Conservation (phyloP, 2,113 vertebrate genomes). For the Symphodus melops region DNA sequence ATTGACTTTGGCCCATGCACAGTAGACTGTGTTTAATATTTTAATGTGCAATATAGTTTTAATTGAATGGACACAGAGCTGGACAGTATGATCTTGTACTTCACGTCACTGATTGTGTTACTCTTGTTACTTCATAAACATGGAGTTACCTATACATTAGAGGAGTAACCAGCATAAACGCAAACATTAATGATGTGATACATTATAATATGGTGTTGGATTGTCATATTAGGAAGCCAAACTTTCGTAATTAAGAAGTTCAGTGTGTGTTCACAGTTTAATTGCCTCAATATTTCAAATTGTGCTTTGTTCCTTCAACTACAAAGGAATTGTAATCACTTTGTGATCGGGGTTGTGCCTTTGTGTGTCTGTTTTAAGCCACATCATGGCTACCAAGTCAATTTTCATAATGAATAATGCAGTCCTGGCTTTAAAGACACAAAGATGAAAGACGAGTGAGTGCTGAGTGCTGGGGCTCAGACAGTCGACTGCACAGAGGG, state of each 20-base stretch:
- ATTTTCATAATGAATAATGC: slow-evolving; percentile 60
- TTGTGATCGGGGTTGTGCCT: neutral
- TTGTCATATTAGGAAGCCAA: no score
- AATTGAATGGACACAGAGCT: no score
- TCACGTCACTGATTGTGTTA: no score
- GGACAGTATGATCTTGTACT: no score
- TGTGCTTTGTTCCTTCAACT: neutral
- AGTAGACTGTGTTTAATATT: no score
- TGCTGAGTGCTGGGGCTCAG: slow-evolving; percentile 23
- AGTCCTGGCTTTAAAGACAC: slow-evolving; percentile 35
- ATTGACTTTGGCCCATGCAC: no score
- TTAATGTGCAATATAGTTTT: no score
- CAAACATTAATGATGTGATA: no score
- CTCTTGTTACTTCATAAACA: no score
- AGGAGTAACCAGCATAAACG: no score
- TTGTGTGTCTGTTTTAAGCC: neutral
- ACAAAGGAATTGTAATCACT: slow-evolving; percentile 2
- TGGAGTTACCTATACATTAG: no score
- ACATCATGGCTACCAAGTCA: slow-evolving; percentile 14
- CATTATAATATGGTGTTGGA: no score
- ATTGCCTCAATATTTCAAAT: neutral
- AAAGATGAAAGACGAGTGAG: slow-evolving; percentile 47
- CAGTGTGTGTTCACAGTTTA: neutral
- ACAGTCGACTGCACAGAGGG: slow-evolving; percentile 48
- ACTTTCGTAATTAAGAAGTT: neutral